Base-by-base conservation (phyloP, 30 jellyfish, hydroid and myxozoan species). In the Aurelia aurita region DNA sequence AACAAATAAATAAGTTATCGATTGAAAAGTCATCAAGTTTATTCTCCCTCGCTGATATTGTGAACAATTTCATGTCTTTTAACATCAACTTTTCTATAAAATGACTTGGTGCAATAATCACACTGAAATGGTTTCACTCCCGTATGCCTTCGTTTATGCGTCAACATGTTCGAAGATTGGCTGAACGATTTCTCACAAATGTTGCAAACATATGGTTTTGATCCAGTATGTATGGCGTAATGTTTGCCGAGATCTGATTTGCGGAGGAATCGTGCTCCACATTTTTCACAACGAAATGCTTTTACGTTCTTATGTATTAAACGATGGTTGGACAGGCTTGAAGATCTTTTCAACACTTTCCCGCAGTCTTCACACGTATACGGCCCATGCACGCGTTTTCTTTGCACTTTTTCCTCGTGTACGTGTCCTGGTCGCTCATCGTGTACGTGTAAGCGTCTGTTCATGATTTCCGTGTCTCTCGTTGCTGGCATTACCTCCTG, bases 131-230 rank as follows among this genome's bases (percentile, higher is more conserved):
- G 98, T 26, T 91, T 62, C 22, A 85, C 79, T 16, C 98, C 98
- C 19, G 98, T 64, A 57, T 91, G 98, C 26, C 96, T 78, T 66
- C 98, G 86, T 43, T 72, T 87, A 60, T 91, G 98, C 1, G 98
- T 91, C 26, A 91, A 78, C 96, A 91, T 85, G 72, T 91, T 91
- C 7, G 98, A 91, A 3, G 98, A 91, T 59, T 91, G 98, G 31
- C 94, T 76, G 85, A 90, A 90, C 1, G 88, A 54, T 57, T 85
- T 90, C n/a, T 68, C 69, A 53, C 97, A 90, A 23, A 67, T 69
- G 58, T 75, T 35, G 66, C 97, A 90, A 1, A 34, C 55, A 58
- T 83, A 84, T 14, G 96, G 96, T 53, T 90, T 90, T 1, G 80
- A 96, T 18, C 93, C 96, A 0, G 97, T 68, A 28, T 90, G 97